Base-by-base conservation (phyloP, 2,797 vertebrate genomes). In the Darevskia mixta region DNA sequence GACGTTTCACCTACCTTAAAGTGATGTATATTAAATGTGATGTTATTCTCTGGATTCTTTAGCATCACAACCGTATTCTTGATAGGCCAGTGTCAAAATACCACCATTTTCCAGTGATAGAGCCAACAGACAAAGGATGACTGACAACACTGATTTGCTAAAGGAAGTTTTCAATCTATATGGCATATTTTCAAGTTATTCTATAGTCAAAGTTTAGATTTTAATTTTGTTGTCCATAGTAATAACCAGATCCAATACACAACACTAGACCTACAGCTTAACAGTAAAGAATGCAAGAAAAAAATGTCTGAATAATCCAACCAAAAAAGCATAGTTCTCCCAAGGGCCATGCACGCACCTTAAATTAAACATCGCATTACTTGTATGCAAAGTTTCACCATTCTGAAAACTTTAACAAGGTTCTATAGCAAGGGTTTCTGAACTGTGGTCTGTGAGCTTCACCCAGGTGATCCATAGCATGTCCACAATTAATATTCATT, bases 1-100 rank as follows among this genome's bases (percentile, higher is more conserved):
- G 18, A 89, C 79, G 45, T 49, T 83, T 61, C 58, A 90, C 76
- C 79, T 80, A 92, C 87, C 87, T 90, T 82, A 88, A 86, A 41
- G 71, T 0, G 3, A 69, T 73, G 77, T 93, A 72, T 83, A 90
- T 88, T 32, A 72, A 79, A 41, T 82, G 79, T 0, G 0, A 2
- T 4, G 67, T 25, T 86, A 82, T 35, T 72, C 86, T 69, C 66
- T 18, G 0, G 0, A 77, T 75, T 64, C 32, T 64, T 38, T 88
- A 29, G 23, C 0, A 87, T 27, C 1, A 0, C 8, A 91, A 82
- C 5, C 0, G 83, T 29, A 27, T n/a, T 85, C 2, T 72, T 55
- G 49, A 73, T 38, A 67, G 38, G 45, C 66, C 20, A 67, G 4
- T 83, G 76, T 69, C 82, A 87, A 66, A 35, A 91, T 88, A 66